A percentile compares a stretch with the other conserved stretches of the same genome.
Conservation (phyloP, 2,113 vertebrate species). For the Orthonyx spaldingii region DNA sequence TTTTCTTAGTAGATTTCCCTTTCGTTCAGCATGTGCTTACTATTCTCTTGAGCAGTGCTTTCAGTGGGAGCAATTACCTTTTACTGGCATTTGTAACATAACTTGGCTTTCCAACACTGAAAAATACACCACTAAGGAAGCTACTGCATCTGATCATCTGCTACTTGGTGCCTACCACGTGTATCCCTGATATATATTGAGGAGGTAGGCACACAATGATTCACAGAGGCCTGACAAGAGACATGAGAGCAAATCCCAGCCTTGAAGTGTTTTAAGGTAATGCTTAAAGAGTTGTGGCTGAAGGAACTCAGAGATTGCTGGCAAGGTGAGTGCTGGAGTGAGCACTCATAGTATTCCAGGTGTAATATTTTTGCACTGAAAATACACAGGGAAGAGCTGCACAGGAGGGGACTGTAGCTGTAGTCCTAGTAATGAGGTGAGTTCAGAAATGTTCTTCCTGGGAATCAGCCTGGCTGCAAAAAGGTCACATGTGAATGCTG, state of each 20-base stretch:
- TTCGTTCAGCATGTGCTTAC: not conserved
- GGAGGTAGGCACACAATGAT: not conserved
- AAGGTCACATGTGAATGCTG: not conserved
- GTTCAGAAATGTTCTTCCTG: not conserved
- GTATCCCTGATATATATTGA: not conserved
- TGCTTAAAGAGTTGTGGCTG: not conserved
- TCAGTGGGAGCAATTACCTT: not conserved
- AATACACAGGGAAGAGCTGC: not conserved
- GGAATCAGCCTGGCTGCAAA: not conserved
- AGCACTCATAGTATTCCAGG: not conserved
- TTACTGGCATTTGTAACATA: not conserved
- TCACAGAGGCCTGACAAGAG: not conserved
- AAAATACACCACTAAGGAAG: not conserved
- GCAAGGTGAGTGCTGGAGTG: fast-evolving
- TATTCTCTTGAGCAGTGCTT: not conserved
- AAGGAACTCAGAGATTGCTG: not conserved
- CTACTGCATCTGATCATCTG: not conserved
- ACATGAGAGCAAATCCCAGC: not conserved
- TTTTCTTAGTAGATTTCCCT: not conserved
- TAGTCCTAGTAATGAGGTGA: not conserved
- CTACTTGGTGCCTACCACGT: not conserved
- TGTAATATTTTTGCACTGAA: not conserved
- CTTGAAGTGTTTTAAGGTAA: not conserved
- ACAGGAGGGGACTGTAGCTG: not conserved
- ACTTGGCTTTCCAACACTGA: not conserved